Percentiles rank a stretch among this genome's conserved stretches.
Conservation (phyloP, 2,797 vertebrate genomes). For the Pitangus sulphuratus region DNA sequence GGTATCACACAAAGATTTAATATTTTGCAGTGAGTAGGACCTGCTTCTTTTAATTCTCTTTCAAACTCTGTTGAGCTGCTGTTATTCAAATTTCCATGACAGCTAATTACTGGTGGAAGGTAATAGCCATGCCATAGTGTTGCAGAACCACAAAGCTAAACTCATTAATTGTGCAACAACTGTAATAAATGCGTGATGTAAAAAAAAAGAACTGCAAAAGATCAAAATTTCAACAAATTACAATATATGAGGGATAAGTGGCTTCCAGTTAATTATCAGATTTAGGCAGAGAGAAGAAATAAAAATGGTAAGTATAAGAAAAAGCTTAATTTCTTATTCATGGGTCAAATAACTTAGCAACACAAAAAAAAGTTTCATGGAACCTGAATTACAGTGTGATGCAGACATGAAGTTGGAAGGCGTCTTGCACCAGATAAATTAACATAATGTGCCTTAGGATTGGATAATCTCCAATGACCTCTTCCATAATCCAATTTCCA, state of each 20-base stretch:
- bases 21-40: not conserved
- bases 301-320: not conserved
- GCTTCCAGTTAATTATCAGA: not conserved
- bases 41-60: not conserved
- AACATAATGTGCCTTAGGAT: conserved; percentile 64
- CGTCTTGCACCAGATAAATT: not conserved
- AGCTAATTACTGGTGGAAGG: not conserved
- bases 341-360: not conserved
- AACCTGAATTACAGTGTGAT: not conserved
- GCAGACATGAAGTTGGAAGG: not conserved
- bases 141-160: not conserved
- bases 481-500: conserved; percentile 78
- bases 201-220: not conserved
- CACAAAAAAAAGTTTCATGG: not conserved
- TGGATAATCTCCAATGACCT: conserved; percentile 70
- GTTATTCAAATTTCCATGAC: not conserved
- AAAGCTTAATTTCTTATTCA: not conserved
- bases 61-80: not conserved
- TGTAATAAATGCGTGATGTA: not conserved
- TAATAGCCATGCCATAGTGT: not conserved
- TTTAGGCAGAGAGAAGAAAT: not conserved
- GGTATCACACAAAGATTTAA: not conserved
- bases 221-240: not conserved
- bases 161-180: not conserved
- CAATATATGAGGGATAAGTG: not conserved